phyloP scores from a whole-genome alignment of 2,888 invertebrate species.

The Pyrochroa serraticornis region DNA sequence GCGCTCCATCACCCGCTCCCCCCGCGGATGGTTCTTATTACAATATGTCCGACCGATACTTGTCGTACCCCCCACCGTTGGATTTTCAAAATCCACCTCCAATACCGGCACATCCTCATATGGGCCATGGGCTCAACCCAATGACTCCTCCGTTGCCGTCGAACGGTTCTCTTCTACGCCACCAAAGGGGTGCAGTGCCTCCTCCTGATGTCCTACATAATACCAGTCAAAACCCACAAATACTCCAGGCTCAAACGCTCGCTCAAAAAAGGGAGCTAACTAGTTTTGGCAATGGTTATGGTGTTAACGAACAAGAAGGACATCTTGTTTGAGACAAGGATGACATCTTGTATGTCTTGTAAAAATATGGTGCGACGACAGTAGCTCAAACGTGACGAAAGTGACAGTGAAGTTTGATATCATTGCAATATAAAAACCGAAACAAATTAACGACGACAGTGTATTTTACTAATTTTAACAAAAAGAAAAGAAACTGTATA shows the following conservation, averaged over 20 bases:
- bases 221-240: constrained; percentile 56
- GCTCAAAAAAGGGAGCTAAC: constrained; percentile 56
- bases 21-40: constrained; percentile 80
- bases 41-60: constrained; percentile 81
- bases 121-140: constrained; percentile 59
- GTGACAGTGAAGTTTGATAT: constrained; percentile 31
- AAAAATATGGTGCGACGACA: constrained; percentile 33
- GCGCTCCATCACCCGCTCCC: constrained; percentile 74
- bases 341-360: constrained; percentile 52
- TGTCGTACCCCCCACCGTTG: constrained; percentile 78
- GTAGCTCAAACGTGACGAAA: constrained; percentile 13
- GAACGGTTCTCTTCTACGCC: constrained; percentile 55
- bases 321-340: constrained; percentile 59
- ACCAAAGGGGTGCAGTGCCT: constrained; percentile 50
- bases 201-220: constrained; percentile 59
- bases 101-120: constrained; percentile 57
- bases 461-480: constrained; percentile 23
- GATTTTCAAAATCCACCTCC: constrained; percentile 64
- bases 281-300: constrained; percentile 58
- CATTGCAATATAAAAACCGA: constrained; percentile 36
- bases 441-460: constrained; percentile 16
- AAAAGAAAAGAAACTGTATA: constrained; percentile 18
- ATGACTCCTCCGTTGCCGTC: constrained; percentile 51
- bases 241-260: constrained; percentile 56
- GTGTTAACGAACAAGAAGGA: constrained; percentile 58